Conservation (phyloP, 2,797 vertebrate genomes). For the Hippoglossus hippoglossus region DNA sequence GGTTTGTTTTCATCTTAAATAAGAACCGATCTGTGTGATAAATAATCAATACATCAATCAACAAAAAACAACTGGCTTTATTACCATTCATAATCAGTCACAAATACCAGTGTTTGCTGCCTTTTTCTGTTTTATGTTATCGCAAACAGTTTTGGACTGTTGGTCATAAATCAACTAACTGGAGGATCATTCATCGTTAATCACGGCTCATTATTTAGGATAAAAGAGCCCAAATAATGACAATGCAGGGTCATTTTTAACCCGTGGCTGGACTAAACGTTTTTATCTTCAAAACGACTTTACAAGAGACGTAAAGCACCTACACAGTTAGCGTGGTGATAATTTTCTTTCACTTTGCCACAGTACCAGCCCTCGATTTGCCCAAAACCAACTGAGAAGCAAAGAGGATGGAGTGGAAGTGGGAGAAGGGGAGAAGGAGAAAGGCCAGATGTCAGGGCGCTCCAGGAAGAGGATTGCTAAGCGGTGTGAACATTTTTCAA, state of each 20-base stretch:
- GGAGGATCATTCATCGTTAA: no score
- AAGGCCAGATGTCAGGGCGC: constrained; percentile 81
- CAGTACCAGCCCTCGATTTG: constrained; percentile 34
- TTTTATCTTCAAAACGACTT: constrained; percentile 11
- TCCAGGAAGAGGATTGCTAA: constrained; percentile 80
- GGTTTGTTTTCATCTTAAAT: not conserved
- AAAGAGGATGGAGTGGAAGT: constrained; percentile 69
- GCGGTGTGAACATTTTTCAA: constrained; percentile 83
- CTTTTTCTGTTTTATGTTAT: no score
- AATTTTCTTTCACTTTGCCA: constrained; percentile 48
- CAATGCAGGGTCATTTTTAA: not conserved
- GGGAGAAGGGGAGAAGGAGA: constrained; percentile 73
- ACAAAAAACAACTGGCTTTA: not conserved
- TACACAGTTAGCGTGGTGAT: constrained; percentile 37
- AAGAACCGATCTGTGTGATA: not conserved
- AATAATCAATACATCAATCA: not conserved
- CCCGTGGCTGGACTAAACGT: not conserved
- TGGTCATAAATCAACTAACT: no score
- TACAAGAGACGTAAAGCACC: constrained; percentile 33
- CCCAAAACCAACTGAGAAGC: constrained; percentile 50
- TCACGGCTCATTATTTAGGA: no score
- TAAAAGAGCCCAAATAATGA: no score
- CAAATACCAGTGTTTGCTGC: no score
- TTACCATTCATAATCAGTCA: not conserved
- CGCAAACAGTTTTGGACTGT: no score